Evolutionary conservation across 2,888 invertebrate genomes (phyloP).

Genomic region (Hirtodrosophila trivittata): DNA sequence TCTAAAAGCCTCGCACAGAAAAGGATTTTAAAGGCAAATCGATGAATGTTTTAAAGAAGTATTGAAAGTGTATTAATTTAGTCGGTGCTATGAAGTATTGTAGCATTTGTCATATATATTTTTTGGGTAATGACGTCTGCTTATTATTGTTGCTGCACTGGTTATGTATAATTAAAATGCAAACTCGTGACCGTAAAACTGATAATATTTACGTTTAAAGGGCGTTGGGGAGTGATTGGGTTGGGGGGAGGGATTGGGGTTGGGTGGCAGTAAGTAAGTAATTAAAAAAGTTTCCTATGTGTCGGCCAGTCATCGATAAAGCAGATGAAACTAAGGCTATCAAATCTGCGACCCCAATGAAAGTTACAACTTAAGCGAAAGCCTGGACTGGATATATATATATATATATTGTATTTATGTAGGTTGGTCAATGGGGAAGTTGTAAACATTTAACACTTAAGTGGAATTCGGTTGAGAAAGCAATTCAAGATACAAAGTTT

Average conservation of each 20-base stretch:
- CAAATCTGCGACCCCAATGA: not conserved
- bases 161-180: slow-evolving; percentile 6
- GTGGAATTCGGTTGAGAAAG: not conserved
- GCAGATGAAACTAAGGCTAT: not conserved
- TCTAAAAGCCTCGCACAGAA: too few relatives aligned
- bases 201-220: slow-evolving; percentile 9
- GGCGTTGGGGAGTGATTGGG: too few relatives aligned
- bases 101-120: too few relatives aligned
- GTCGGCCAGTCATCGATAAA: too few relatives aligned
- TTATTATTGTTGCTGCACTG: slow-evolving; percentile 23
- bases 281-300: slow-evolving; percentile 36
- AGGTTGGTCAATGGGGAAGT: not conserved
- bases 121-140: slow-evolving; percentile 52
- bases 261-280: slow-evolving; percentile 1
- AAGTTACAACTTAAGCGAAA: too few relatives aligned
- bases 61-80: too few relatives aligned
- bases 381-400: too few relatives aligned
- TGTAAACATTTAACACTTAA: not conserved
- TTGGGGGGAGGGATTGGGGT: too few relatives aligned
- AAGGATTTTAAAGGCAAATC: too few relatives aligned
- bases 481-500: not conserved
- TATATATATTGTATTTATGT: not conserved
- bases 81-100: too few relatives aligned
- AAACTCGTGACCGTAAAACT: slow-evolving; percentile 47
- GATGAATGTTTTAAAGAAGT: too few relatives aligned